Conservation (phyloP, 2,888 invertebrate species). For the Dastarcus helophoroides region DNA sequence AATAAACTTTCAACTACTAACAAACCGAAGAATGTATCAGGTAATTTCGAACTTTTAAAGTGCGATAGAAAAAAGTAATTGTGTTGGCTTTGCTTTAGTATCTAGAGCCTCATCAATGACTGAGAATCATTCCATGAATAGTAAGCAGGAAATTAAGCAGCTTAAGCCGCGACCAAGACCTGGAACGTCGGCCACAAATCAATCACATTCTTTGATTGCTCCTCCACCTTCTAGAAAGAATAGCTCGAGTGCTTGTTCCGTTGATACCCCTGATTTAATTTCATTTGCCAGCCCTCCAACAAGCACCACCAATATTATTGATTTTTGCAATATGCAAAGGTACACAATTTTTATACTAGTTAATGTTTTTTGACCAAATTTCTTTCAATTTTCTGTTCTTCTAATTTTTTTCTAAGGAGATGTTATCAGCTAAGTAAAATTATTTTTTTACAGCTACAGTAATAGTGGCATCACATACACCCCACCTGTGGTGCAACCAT, state of each 20-base stretch:
- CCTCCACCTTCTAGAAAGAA: constrained; percentile 35
- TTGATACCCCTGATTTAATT: constrained; percentile 50
- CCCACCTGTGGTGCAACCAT: too few relatives aligned
- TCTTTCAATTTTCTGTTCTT: too few relatives aligned
- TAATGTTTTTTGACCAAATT: too few relatives aligned
- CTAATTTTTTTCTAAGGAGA: too few relatives aligned
- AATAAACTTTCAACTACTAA: constrained; percentile 18
- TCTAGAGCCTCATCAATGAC: constrained; percentile 32
- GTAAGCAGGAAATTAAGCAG: constrained; percentile 33
- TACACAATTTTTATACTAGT: too few relatives aligned
- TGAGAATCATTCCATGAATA: constrained; percentile 28
- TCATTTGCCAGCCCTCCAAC: constrained; percentile 57
- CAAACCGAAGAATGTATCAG: constrained; percentile 20
- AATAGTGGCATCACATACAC: too few relatives aligned
- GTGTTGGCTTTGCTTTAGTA: constrained; percentile 19
- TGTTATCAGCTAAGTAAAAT: too few relatives aligned
- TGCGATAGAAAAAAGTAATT: too few relatives aligned
- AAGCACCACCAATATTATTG: constrained; percentile 44
- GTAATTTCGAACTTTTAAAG: constrained; percentile 18
- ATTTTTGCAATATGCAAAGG: constrained; percentile 48
- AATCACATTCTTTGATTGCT: constrained; percentile 37
- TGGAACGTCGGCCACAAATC: constrained; percentile 40
- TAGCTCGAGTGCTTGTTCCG: constrained; percentile 37
- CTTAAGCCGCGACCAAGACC: constrained; percentile 47
- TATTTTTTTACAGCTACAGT: too few relatives aligned